Evolutionary conservation across 2,113 vertebrate species (phyloP).

Genomic region (Nothobranchius kuhntae): DNA sequence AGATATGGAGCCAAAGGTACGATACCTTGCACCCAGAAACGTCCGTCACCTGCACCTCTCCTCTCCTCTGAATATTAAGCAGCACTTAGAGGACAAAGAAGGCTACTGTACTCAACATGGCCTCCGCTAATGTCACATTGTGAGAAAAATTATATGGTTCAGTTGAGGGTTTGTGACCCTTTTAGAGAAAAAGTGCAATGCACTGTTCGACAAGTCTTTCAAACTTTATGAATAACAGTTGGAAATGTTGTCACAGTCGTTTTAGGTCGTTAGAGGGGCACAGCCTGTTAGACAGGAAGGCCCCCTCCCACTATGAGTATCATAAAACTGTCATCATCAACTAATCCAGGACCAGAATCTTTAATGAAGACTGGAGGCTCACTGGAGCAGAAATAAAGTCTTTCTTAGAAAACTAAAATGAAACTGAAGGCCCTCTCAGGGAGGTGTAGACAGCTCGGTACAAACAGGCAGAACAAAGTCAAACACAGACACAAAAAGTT

Average conservation of each 20-base stretch:
- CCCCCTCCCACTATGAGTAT: neutral
- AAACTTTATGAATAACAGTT: slow-evolving; percentile 40
- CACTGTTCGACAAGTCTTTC: slow-evolving; percentile 46
- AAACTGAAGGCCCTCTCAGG: too few relatives aligned
- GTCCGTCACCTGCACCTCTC: slow-evolving; percentile 4
- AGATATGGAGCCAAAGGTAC: neutral
- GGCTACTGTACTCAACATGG: slow-evolving; percentile 10
- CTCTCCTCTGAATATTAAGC: slow-evolving; percentile 34
- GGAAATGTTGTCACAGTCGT: slow-evolving; percentile 21
- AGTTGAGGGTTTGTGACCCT: slow-evolving; percentile 52
- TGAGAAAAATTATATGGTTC: slow-evolving; percentile 57
- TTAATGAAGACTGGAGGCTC: neutral
- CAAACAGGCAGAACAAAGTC: too few relatives aligned
- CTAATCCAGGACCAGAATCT: neutral
- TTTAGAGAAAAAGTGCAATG: slow-evolving; percentile 28
- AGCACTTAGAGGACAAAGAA: slow-evolving; percentile 17
- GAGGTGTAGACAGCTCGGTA: too few relatives aligned
- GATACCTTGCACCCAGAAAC: slow-evolving; percentile 5
- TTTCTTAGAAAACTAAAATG: neutral
- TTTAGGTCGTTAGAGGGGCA: neutral
- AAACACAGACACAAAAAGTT: too few relatives aligned
- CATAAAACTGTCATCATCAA: neutral
- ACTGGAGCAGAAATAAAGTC: neutral
- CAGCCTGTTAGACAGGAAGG: neutral
- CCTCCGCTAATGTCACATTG: slow-evolving; percentile 48